These are phyloP conservation scores for Apodemus sylvaticus DNA, from an alignment of 2,113 vertebrate species.

Conservation along the genomic window DNA sequence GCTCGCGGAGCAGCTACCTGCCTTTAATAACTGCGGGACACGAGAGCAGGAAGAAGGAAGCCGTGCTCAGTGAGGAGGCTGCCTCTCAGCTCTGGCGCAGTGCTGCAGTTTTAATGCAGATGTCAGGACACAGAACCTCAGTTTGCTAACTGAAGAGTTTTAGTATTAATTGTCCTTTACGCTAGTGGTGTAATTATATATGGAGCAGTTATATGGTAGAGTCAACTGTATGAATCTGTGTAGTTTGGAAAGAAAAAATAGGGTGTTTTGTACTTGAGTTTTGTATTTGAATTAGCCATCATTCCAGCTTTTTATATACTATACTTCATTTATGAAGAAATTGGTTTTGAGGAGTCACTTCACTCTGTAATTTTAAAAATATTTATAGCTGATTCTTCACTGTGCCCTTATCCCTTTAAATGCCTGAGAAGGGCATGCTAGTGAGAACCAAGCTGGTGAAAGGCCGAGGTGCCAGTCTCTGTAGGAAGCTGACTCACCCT, in stretches of 20 bases:
- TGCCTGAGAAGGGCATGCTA: conserved; percentile 59
- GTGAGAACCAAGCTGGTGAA: neutral
- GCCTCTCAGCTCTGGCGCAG: conserved; percentile 40
- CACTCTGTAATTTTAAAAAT: conserved; percentile 76
- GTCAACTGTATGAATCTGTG: conserved; percentile 77
- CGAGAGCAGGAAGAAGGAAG: conserved; percentile 78
- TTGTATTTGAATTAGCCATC: conserved; percentile 85
- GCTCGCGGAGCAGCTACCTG: conserved; percentile 90
- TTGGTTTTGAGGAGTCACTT: conserved; percentile 70
- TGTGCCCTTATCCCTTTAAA: conserved; percentile 69
- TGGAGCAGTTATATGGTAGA: conserved; percentile 78
- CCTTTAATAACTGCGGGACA: conserved; percentile 68
- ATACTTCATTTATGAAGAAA: conserved; percentile 78
- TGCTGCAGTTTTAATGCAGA: conserved; percentile 88
- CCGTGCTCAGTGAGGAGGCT: conserved; percentile 59
- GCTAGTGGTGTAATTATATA: conserved; percentile 78
- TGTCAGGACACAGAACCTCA: conserved; percentile 79
- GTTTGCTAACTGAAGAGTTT: conserved; percentile 84
- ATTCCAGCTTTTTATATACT: conserved; percentile 83
- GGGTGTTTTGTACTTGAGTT: conserved; percentile 83
- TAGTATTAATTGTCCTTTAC: conserved; percentile 74
- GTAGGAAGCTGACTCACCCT: neutral
- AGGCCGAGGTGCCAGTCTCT: neutral
- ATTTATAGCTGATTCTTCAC: conserved; percentile 75
- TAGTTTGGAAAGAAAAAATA: conserved; percentile 78